Evolutionary conservation across 2,888 invertebrate species (phyloP), one percentile per base, ranked within the genome.

Genomic region (Hylaea fasciaria): DNA sequence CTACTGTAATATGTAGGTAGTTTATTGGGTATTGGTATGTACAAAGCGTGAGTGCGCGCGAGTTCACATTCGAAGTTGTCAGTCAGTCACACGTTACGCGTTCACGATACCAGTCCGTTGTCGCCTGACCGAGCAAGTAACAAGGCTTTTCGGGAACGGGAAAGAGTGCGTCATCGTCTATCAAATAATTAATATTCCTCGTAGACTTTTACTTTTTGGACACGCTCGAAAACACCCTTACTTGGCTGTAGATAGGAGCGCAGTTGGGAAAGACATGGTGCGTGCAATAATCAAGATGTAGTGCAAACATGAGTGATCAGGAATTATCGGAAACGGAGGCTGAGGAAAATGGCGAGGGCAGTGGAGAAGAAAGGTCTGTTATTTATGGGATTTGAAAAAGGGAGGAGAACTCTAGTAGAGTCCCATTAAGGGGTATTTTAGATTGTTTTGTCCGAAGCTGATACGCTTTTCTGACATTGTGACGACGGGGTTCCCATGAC

Each of bases 331-430:
- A 40, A 49, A 16, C 44, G 1, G 28, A 13, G 3, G 58, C 44
- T 2, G 28, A 13, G 3, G 58, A 50, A 9, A 11, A 57, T 57
- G 51, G 17, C 22, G 54, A 17, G 13, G 8, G 32, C 1, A 29
- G 49, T 10, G 45, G 14, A 0, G 54, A 59, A n/a, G 59, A 54
- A 17, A 54, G 54, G 59, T 59, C 44, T 14, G 3, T 14, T 40
- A 40, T 40, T 1, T 9, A 9, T 10, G 32, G 32, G 10, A 32
- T 32, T 32, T 32, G 32, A 39, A 12, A n/a, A n/a, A n/a, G n/a
- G 12, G 2, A 8, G 11, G 35, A 35, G 35, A 35, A 35, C 1
- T 39, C 12, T n/a, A n/a, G 37, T n/a, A 35, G 35, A 35, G 35
- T 35, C 7, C 28, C 28, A 7, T 28, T 22, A 3, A 22, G 22